Evolutionary conservation across 2,797 vertebrate species (phyloP), one percentile per base, ranked within the genome.

Genomic region (Gorsachius magnificus): DNA sequence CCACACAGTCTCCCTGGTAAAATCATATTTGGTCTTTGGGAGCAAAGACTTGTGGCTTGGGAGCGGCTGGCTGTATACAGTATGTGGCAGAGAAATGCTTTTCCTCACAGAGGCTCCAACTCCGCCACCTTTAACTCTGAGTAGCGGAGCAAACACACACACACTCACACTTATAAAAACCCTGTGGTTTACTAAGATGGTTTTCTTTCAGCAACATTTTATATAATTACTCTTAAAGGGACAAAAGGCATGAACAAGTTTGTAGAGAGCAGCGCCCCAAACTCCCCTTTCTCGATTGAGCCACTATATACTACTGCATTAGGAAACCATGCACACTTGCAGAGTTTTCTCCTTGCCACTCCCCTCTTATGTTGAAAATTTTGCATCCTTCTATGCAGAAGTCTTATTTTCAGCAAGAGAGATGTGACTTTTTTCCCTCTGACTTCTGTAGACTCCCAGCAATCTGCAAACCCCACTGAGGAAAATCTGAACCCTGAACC

Each of bases 1-100:
- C 25, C 80, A 78, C 19, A 58, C 11, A 56, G 57, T 87, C 90
- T 96, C 96, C 45, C 58, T 86, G 65, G 89, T 93, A 88, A 94
- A 96, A 92, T 89, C 35, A 35, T 92, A 65, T 51, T 83, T 89
- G 36, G 46, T 85, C 41, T 74, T 87, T 87, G 58, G 63, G 92
- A 93, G 51, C 38, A 83, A 72, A 61, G 57, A 89, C 11, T 14
- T 93, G 51, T 83, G 51, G 53, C 69, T 85, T 1, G 4, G 79
- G 76, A 90, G 65, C 76, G 81, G 54, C 81, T 94, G 66, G 31
- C 63, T 89, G n/a, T 31, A 54, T 38, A 60, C 4, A 72, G 48
- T 43, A 76, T 19, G 18, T 45, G 51, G 54, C 53, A 91, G 64
- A 61, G 68, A 89, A 95, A 61, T 31, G 1, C 5, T 80, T 89